Conservation (phyloP, 2,113 vertebrate genomes). For the Malurus elegans region DNA sequence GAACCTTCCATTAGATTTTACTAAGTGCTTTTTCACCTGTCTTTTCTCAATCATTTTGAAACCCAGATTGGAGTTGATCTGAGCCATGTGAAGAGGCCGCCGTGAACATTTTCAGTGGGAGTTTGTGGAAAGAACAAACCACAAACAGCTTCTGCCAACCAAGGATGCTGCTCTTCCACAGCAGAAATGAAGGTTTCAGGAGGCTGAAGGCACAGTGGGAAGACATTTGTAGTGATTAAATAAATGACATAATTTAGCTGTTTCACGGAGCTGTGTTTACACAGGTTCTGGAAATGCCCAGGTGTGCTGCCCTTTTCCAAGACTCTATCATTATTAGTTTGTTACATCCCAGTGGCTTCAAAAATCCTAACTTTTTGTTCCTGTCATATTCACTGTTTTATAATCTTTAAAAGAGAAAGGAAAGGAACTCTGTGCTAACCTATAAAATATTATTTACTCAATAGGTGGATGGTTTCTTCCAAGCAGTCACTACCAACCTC, state of each 20-base stretch:
- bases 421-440: not conserved
- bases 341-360: not conserved
- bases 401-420: not conserved
- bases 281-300: not conserved
- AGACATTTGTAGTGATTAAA: not conserved
- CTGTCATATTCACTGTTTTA: not conserved
- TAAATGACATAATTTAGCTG: not conserved
- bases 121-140: not conserved
- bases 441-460: constrained; percentile 41
- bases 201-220: not conserved
- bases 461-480: not conserved
- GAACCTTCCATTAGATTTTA: not conserved
- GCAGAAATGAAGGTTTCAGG: not conserved
- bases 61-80: not conserved
- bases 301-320: not conserved
- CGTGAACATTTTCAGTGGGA: not conserved
- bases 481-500: not conserved
- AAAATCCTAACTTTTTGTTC: not conserved
- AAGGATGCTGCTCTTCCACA: not conserved
- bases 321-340: not conserved
- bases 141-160: not conserved
- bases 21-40: not conserved
- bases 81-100: not conserved
- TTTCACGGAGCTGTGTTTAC: not conserved
- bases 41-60: not conserved